Base-by-base conservation (phyloP, 2,888 invertebrate species). In the Parapristionchus giblindavisi region DNA sequence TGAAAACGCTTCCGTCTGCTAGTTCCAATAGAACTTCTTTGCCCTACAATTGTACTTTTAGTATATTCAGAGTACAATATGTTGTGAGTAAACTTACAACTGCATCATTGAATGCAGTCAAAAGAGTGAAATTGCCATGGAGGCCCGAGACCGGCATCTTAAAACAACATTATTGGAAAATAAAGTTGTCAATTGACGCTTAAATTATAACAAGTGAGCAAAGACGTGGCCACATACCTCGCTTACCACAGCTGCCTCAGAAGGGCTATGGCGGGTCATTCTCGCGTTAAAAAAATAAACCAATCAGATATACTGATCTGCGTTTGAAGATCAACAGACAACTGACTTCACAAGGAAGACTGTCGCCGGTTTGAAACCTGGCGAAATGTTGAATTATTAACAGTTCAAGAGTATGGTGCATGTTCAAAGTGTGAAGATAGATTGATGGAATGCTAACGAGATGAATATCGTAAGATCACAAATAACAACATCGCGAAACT, bases 21-120 rank as follows among this genome's bases (percentile, higher is more conserved):
- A 76, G 74, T 29, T 61, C 75, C 63, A 79, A 24, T 3, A 75
- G 43, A 27, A 77, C 56, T 40, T 76, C 77, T 29, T 76, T 76
- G 48, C 79, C 77, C 77, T 77, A 24, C 24, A 77, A 66, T 29
- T 66, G 32, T 51, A 66, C n/a, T 24, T 24, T 66, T 38, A 8
- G 43, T 66, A 38, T 61, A 61, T 51, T 66, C 48, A n/a, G n/a
- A n/a, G n/a, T 48, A 21, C 66, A 43, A 66, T 36, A 14, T 21
- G 17, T 24, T 5, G 66, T n/a, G n/a, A 43, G 43, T 48, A 51
- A 32, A 48, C 66, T 21, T 32, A 66, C 66, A 24, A 70, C 54
- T n/a, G 52, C 70, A 38, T 70, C 70, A 54, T 70, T 70, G 54
- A 70, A 70, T 24, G 70, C 70, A 36, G 29, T 70, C 3, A 70